Evolutionary conservation across 2,888 invertebrate genomes (phyloP).

Genomic region (Cosmopolites sordidus): DNA sequence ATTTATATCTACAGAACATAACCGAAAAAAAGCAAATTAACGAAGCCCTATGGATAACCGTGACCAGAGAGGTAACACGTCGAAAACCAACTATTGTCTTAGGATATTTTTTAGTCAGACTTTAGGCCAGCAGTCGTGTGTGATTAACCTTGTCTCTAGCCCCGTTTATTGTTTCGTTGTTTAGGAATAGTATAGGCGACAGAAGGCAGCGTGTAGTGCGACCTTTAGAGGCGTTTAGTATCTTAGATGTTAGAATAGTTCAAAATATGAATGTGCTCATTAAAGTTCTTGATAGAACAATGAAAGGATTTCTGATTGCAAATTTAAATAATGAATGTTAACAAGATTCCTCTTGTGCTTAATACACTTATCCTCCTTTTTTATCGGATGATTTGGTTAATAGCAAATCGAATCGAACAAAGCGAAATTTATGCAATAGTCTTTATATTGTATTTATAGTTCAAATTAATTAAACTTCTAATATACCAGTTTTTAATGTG

Average conservation of each 20-base stretch:
- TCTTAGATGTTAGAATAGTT: neutral
- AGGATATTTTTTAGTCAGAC: slow-evolving; percentile 8
- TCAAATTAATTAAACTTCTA: too few species aligned
- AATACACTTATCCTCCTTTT: too few species aligned
- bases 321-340: too few species aligned
- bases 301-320: too few species aligned
- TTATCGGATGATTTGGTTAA: too few species aligned
- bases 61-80: slow-evolving; percentile 80
- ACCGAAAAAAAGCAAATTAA: slow-evolving; percentile 93
- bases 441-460: too few species aligned
- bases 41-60: slow-evolving; percentile 89
- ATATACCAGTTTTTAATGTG: too few species aligned
- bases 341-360: too few species aligned
- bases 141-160: neutral
- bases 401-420: too few species aligned
- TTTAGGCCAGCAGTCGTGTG: slow-evolving; percentile 15
- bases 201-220: slow-evolving; percentile 2
- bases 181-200: slow-evolving; percentile 6
- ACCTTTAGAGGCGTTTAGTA: slow-evolving; percentile 1
- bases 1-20: slow-evolving; percentile 77
- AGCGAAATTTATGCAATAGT: too few species aligned
- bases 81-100: slow-evolving; percentile 3
- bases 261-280: too few species aligned
- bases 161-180: slow-evolving; percentile 1
- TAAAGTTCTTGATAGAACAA: too few species aligned